Evolutionary conservation across 2,113 vertebrate genomes (phyloP).

Genomic region (Sinosuthora webbiana): DNA sequence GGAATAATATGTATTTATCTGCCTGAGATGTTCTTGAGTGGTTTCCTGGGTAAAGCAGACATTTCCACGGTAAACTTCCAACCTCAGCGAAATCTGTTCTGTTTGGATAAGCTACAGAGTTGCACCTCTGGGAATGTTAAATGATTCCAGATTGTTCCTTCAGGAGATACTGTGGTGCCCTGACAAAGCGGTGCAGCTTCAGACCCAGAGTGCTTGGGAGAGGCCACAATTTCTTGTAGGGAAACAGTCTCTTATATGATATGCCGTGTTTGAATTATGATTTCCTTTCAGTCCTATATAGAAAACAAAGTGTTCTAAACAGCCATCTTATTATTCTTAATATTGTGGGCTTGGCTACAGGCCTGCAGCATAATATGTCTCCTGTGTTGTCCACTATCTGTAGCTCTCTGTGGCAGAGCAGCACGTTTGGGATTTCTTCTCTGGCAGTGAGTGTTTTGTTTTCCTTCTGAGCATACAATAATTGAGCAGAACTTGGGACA

Average conservation of each 20-base stretch:
- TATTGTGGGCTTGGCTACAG: neutral
- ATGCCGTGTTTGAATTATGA: neutral
- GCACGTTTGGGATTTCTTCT: neutral
- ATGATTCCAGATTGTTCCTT: slow-evolving; percentile 9
- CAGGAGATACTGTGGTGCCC: neutral
- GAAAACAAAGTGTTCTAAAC: slow-evolving; percentile 21
- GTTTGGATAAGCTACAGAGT: neutral
- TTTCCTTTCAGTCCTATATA: slow-evolving; percentile 7
- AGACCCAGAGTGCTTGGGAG: neutral
- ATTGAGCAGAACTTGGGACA: neutral
- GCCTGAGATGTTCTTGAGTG: slow-evolving; percentile 3
- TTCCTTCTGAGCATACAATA: neutral
- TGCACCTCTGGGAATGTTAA: slow-evolving; percentile 23
- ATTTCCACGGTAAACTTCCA: slow-evolving; percentile 16
- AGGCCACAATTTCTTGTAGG: neutral
- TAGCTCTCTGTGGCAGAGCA: neutral
- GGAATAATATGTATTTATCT: slow-evolving; percentile 14
- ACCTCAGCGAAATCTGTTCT: slow-evolving; percentile 12
- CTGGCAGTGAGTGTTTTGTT: neutral
- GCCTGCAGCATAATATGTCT: neutral
- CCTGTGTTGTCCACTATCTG: neutral
- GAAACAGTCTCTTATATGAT: neutral
- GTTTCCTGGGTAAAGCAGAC: neutral
- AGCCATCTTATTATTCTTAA: slow-evolving; percentile 7
- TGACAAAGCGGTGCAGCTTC: neutral